Evolutionary conservation across 2,113 vertebrate genomes (phyloP).

Genomic region (Drymodes brunneopygia): DNA sequence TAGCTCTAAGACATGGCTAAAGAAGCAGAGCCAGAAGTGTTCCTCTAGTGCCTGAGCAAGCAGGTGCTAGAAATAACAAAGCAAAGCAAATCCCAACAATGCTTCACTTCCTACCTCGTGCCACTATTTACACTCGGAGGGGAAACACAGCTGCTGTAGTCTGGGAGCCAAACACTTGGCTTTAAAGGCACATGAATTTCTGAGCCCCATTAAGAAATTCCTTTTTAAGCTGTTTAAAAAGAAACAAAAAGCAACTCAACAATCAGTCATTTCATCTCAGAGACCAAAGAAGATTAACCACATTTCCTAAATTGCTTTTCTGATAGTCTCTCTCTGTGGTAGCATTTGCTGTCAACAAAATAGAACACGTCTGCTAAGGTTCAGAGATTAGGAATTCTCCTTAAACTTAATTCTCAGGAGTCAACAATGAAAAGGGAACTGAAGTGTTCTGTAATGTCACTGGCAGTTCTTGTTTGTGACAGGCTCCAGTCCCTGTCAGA

Average conservation of each 20-base stretch:
- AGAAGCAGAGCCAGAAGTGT: background rate
- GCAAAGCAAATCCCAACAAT: constrained; percentile 11
- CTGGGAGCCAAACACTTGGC: background rate
- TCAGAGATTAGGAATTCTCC: background rate
- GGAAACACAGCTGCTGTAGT: background rate
- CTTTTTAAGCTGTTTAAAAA: constrained; percentile 9
- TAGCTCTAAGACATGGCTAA: background rate
- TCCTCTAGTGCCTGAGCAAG: background rate
- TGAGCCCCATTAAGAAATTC: constrained; percentile 6
- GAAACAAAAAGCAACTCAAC: constrained; percentile 14
- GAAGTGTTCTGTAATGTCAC: background rate
- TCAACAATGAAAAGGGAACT: background rate
- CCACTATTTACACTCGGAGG: background rate
- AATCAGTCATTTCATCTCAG: constrained; percentile 6
- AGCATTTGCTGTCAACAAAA: background rate
- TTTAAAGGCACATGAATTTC: constrained; percentile 23
- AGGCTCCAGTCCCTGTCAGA: background rate
- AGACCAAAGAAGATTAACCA: constrained; percentile 23
- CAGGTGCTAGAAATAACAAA: constrained; percentile 28
- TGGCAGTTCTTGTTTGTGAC: background rate
- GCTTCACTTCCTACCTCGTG: constrained; percentile 13
- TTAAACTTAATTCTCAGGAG: background rate
- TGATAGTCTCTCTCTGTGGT: background rate
- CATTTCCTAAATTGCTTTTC: background rate
- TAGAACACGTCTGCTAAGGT: background rate